phyloP scores from a whole-genome alignment of 2,113 vertebrate genomes.

The Sprattus sprattus region DNA sequence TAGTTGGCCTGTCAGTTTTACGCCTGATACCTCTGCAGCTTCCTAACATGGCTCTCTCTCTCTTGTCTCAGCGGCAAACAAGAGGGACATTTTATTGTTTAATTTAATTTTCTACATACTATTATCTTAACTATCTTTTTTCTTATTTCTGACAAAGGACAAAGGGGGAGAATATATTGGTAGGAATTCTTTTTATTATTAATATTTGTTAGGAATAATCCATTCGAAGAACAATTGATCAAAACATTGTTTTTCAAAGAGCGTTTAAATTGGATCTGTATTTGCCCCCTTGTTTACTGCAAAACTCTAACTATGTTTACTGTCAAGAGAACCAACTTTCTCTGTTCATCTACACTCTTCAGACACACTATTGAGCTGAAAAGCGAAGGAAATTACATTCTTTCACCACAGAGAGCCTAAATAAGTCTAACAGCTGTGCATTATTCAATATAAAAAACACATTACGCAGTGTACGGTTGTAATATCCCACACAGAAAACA shows the following conservation, averaged over 20 bases:
- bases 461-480: neutral
- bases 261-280: neutral
- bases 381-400: no score
- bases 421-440: neutral
- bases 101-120: constrained; percentile 31
- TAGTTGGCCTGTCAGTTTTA: constrained; percentile 79
- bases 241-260: neutral
- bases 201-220: neutral
- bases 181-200: no score
- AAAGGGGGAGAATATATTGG: no score
- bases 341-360: no score
- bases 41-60: constrained; percentile 61
- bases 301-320: neutral
- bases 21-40: constrained; percentile 65
- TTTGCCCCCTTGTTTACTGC: neutral
- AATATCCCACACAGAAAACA: neutral
- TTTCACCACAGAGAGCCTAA: neutral
- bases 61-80: constrained; percentile 41
- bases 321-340: no score
- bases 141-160: neutral
- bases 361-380: no score
- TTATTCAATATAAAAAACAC: neutral
- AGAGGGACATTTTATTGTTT: constrained; percentile 26
- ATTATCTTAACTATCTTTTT: neutral
- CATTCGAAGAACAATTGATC: neutral